A percentile compares a stretch with the other conserved stretches of the same genome.
phyloP scores from a whole-genome alignment of 1,140 invertebrate species.

The Oreohelix idahoensis region DNA sequence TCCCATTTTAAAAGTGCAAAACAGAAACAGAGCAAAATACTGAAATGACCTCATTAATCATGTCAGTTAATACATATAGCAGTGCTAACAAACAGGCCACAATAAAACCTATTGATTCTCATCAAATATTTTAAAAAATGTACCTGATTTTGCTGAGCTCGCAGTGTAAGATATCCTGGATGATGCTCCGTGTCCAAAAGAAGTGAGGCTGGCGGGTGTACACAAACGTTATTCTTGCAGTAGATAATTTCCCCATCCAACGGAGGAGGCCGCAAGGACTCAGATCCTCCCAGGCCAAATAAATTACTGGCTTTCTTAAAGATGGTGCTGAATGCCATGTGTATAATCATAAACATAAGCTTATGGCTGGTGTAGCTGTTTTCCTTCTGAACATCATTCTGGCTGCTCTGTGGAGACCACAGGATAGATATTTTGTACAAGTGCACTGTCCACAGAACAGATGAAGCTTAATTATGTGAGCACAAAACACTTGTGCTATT shows the following conservation, averaged over 20 bases:
- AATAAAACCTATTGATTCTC: no score
- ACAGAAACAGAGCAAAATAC: no score
- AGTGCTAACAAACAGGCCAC: no score
- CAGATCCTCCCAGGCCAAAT: slow-evolving; percentile 62
- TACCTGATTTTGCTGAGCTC: slow-evolving; percentile 79
- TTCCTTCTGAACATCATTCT: neutral
- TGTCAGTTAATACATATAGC: no score
- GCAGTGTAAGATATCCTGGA: slow-evolving; percentile 91
- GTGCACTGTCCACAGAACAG: no score
- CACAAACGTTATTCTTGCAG: slow-evolving; percentile 92
- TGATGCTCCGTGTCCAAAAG: slow-evolving; percentile 87
- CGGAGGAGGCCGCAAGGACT: slow-evolving; percentile 64
- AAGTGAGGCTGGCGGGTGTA: slow-evolving; percentile 89
- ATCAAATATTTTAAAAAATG: neutral
- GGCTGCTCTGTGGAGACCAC: neutral
- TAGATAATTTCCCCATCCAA: slow-evolving; percentile 73
- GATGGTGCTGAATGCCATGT: slow-evolving; percentile 68
- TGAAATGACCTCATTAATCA: no score
- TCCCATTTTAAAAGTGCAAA: no score
- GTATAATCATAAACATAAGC: neutral
- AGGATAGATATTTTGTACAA: neutral
- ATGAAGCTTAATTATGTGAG: no score
- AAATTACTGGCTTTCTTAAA: slow-evolving; percentile 69
- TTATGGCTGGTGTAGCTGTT: neutral
- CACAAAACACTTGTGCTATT: no score